Percentiles rank a stretch among this genome's conserved stretches.
These are phyloP conservation scores for Theropithecus gelada DNA, from an alignment of 2,113 vertebrate genomes.

Conservation along the genomic window DNA sequence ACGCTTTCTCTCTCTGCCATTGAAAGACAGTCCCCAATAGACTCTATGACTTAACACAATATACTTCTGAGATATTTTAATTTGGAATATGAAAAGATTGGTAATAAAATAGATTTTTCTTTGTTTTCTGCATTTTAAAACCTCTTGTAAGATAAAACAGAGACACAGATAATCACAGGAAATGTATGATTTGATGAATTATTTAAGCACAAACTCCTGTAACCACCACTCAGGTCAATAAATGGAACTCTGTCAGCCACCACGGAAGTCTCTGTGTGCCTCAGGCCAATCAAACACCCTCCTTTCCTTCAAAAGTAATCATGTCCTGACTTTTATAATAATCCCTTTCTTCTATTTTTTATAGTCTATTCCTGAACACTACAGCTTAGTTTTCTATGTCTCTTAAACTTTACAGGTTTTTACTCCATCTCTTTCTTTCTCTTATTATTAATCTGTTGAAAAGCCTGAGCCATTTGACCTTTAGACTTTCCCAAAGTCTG, in stretches of 20 bases:
- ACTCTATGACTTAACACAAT: not conserved
- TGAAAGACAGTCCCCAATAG: not conserved
- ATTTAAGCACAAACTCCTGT: not conserved
- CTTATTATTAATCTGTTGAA: not conserved
- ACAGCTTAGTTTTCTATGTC: not conserved
- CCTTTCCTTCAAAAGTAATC: not conserved
- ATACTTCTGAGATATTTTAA: not conserved
- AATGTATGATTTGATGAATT: not conserved
- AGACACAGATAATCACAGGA: not conserved
- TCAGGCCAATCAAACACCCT: not conserved
- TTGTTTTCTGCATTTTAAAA: not conserved
- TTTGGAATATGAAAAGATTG: not conserved
- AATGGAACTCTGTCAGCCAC: not conserved
- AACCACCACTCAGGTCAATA: not conserved
- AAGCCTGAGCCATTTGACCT: not conserved
- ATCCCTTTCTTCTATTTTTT: not conserved
- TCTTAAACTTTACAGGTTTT: not conserved
- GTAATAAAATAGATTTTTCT: not conserved
- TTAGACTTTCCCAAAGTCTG: not conserved
- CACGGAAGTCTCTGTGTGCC: not conserved
- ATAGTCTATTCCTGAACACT: not conserved
- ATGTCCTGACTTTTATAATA: not conserved
- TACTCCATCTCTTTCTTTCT: not conserved
- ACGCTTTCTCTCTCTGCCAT: not conserved
- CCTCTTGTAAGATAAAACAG: not conserved